Conservation (phyloP, 2,113 vertebrate genomes). For the Okapia johnstoni region DNA sequence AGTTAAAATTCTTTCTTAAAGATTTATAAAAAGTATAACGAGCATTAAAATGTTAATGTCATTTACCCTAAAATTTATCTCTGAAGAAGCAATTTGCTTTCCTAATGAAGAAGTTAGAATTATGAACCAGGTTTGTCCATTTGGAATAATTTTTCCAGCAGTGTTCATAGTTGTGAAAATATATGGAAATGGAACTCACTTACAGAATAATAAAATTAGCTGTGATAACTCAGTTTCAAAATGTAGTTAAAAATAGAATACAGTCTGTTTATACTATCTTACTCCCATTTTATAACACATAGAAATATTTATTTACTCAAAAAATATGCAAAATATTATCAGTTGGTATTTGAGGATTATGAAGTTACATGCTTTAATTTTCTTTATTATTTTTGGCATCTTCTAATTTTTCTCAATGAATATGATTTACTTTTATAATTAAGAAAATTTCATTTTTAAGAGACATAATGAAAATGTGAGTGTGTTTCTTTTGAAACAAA, state of each 20-base stretch:
- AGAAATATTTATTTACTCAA: not conserved
- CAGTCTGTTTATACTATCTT: not conserved
- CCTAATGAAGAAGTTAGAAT: not conserved
- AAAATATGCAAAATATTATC: not conserved
- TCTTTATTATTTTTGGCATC: not conserved
- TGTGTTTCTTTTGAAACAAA: not conserved
- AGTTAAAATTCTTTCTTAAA: not conserved
- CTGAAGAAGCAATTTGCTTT: not conserved
- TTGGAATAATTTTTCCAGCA: not conserved
- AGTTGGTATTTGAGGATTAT: not conserved
- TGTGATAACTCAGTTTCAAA: not conserved
- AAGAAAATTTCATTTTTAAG: not conserved
- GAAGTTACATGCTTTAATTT: not conserved
- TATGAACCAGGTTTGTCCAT: not conserved
- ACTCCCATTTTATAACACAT: not conserved
- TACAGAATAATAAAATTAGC: not conserved
- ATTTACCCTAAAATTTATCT: not conserved
- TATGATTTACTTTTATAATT: not conserved
- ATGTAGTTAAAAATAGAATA: not conserved
- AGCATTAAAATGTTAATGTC: not conserved
- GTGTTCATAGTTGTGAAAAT: not conserved
- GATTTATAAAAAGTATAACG: not conserved
- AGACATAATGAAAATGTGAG: not conserved
- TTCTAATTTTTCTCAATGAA: not conserved
- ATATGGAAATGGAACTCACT: not conserved